Base-by-base conservation (phyloP, 2,888 invertebrate genomes). In the Heliconius ethilla region DNA sequence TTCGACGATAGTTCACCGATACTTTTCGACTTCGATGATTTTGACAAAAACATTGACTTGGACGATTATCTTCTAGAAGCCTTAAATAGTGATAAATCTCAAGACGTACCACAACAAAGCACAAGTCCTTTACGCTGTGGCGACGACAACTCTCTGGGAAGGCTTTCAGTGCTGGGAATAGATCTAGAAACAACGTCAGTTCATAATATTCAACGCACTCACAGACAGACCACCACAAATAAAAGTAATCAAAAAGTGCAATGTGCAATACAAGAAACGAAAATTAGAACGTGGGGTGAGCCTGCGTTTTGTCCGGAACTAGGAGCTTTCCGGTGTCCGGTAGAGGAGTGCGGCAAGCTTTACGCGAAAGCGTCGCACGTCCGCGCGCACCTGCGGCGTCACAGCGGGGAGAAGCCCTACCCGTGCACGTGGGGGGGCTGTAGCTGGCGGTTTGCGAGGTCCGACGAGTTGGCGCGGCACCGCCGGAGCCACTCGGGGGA, bases 401-500 rank as follows among this genome's bases (percentile, higher is more conserved):
- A 98, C 89, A 96, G 96, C 27, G 98, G 98, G 0, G 97, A 97
- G 87, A 97, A 97, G 86, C 97, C 97, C 0, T 97, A 97, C 86
- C 92, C 95, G 13, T 97, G 97, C 88, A 96, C 95, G 76, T 97
- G 97, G 97, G 94, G 96, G 6, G 97, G 97, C 67, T 99, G 99
- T 89, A 96, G 96, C 55, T 99, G 99, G 99, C 95, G 97, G 83
- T 99, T 99, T 93, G 98, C 98, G 27, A 95, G 99, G 78, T 99
- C 99, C 0, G 99, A 99, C 89, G 99, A 99, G 91, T 92, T 99
- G 82, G 98, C 98, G 3, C 95, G 99, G 29, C 99, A 99, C 89
- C 96, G 97, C 76, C 96, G 99, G 82, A 98, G 98, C n/a, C 99
- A 99, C 91, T 98, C 98, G 0, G 99, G 99, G 0, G 96, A 98